Evolutionary conservation across 92 coral and sea anemone genomes (phyloP), one percentile per base, ranked within the genome.

Genomic region (Phenganax subtilis): DNA sequence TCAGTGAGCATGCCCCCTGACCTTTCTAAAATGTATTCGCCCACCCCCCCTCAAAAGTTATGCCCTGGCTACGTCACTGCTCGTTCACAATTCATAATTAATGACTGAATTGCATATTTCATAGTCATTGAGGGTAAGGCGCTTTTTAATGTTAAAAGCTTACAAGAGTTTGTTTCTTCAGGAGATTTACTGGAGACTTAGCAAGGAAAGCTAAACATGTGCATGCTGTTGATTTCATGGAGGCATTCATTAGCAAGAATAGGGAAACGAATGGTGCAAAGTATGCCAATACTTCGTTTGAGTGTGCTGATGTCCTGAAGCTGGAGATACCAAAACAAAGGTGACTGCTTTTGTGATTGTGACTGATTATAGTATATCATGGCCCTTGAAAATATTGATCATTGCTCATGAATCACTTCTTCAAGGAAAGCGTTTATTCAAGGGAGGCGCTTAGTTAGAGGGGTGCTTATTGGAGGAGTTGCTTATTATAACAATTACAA

Each of bases 161-260:
- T 27, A 17, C 69, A 47, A 7, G 57, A 60, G 56, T 20, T 8
- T 64, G 17, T 27, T 52, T 77, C 75, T 64, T 44, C 37, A 90
- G 93, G 67, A 87, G 93, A 12, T 90, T 85, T 37, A 90, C 93
- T 15, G 93, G 91, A 15, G 93, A 90, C 20, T 56, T 90, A 65
- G 93, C 93, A 1, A 59, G 67, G 47, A 80, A 75, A 8, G 93
- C 93, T 28, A 83, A 62, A 70, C 91, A 83, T 79, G 93, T 90
- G 27, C 88, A 90, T 71, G 93, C 93, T 72, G 93, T 90, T 12
- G 93, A 90, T 75, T 90, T 90, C 57, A 90, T 90, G 93, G 89
- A 90, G 82, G 85, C 90, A 12, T 90, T 90, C 55, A 88, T 79
- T 7, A 86, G 80, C 81, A 90, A 90, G 66, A 90, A 90, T 84